Conservation (phyloP, 2,113 vertebrate genomes). For the Malurus cyaneus region DNA sequence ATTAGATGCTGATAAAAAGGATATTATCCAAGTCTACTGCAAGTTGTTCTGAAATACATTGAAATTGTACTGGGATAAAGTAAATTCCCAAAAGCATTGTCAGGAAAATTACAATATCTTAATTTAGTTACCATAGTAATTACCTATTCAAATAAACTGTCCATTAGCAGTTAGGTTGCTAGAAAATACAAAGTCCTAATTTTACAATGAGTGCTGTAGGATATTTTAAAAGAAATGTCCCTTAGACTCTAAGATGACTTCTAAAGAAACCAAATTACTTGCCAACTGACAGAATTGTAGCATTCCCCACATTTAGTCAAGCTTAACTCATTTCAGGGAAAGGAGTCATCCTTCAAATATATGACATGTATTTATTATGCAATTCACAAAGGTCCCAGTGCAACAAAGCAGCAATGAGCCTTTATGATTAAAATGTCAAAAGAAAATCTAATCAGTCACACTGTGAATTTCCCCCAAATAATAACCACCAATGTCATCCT, state of each 20-base stretch:
- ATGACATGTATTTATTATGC: constrained; percentile 40
- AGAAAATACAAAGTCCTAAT: background rate
- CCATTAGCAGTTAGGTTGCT: background rate
- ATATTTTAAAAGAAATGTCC: background rate
- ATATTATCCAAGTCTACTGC: background rate
- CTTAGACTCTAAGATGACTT: background rate
- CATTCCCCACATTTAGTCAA: constrained; percentile 11
- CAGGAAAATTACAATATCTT: background rate
- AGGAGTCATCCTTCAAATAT: constrained; percentile 16
- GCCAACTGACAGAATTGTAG: background rate
- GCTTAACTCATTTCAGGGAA: background rate
- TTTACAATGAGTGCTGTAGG: background rate
- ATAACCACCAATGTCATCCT: background rate
- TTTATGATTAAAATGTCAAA: constrained; percentile 50
- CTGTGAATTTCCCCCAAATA: background rate
- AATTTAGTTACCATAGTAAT: background rate
- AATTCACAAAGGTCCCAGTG: constrained; percentile 26
- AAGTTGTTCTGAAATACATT: background rate
- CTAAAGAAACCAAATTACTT: background rate
- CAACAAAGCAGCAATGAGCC: constrained; percentile 21
- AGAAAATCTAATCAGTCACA: constrained; percentile 26
- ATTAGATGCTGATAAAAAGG: background rate
- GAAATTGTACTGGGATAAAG: background rate
- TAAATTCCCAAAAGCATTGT: background rate
- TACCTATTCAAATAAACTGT: background rate